These are phyloP conservation scores for Manacus vitellinus DNA, from an alignment of 2,113 vertebrate species.

Conservation along the genomic window DNA sequence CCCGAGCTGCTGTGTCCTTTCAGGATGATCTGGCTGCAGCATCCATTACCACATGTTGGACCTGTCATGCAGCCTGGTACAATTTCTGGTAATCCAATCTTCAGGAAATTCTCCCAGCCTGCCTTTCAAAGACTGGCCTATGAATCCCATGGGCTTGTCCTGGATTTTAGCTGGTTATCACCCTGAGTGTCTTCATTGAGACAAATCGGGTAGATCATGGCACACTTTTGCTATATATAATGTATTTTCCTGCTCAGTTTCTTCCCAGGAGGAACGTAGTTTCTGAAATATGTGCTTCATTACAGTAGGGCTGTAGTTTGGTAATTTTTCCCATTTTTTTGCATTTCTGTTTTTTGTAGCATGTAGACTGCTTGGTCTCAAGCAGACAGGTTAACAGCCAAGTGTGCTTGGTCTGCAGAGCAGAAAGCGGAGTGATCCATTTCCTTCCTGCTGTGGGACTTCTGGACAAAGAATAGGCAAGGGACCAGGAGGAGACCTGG, in stretches of 20 bases:
- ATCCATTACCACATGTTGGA: not conserved
- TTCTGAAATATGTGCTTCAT: not conserved
- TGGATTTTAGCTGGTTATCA: not conserved
- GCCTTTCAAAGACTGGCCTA: too few relatives aligned
- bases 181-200: not conserved
- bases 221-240: not conserved
- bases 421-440: not conserved
- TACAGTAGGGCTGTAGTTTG: not conserved
- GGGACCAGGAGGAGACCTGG: not conserved
- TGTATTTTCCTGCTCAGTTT: not conserved
- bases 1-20: not conserved
- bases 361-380: accelerated
- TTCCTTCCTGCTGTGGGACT: not conserved
- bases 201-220: not conserved
- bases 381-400: not conserved
- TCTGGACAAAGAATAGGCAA: accelerated
- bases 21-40: not conserved
- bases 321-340: not conserved
- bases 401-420: not conserved
- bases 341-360: not conserved
- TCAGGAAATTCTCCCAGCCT: not conserved
- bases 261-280: accelerated
- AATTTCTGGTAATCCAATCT: not conserved
- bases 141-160: not conserved
- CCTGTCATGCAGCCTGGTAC: accelerated